Evolutionary conservation across 2,888 invertebrate genomes (phyloP).

Genomic region (Ditula angustiorana): DNA sequence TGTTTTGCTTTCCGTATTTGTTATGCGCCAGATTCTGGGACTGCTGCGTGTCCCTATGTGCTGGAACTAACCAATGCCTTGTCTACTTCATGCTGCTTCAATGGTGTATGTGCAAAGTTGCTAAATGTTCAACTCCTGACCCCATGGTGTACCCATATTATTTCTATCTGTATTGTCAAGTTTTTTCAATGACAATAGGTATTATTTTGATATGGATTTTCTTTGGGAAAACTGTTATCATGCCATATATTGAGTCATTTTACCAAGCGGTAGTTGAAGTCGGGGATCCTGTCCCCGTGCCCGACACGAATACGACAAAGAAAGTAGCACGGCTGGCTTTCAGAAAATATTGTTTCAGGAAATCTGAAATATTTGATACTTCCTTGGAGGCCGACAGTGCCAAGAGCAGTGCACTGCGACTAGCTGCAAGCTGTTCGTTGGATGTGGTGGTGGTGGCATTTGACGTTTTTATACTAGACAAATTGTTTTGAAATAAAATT

Average conservation of each 20-base stretch:
- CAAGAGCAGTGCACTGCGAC: background rate
- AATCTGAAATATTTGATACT: conserved; percentile 72
- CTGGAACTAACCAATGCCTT: conserved; percentile 71
- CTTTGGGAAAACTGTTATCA: conserved; percentile 59
- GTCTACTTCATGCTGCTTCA: conserved; percentile 74
- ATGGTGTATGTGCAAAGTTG: conserved; percentile 73
- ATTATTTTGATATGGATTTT: conserved; percentile 62
- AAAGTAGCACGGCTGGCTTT: conserved; percentile 56
- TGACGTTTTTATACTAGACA: background rate
- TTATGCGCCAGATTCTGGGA: conserved; percentile 66
- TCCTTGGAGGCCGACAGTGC: conserved; percentile 43
- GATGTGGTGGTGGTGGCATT: background rate
- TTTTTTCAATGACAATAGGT: conserved; percentile 60
- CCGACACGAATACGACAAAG: conserved; percentile 7
- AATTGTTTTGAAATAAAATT: background rate
- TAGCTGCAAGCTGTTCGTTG: background rate
- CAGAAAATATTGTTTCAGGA: conserved; percentile 73
- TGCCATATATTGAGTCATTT: conserved; percentile 61
- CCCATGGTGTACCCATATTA: conserved; percentile 74
- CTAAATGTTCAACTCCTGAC: conserved; percentile 64
- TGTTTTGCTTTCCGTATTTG: conserved; percentile 74
- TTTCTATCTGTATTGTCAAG: conserved; percentile 75
- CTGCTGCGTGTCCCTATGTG: conserved; percentile 63
- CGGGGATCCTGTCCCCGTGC: background rate
- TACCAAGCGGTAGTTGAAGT: conserved; percentile 50